Conservation (phyloP, 2,888 invertebrate species). For the Pseudococcus longispinus region DNA sequence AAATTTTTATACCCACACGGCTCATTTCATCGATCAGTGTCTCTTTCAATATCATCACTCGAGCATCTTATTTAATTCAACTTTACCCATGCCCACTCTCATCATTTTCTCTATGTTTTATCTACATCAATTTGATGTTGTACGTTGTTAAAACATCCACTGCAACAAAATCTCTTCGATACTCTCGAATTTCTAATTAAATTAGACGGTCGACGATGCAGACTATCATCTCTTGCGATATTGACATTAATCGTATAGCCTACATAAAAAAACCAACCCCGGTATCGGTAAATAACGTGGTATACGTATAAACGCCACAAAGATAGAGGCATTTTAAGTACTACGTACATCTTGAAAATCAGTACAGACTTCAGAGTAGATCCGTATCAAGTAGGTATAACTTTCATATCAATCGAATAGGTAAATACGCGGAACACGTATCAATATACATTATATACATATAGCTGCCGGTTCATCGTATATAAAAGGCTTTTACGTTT, state of each 20-base stretch:
- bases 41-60: too few relatives aligned
- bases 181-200: slow-evolving; percentile 13
- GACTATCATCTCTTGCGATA: not conserved
- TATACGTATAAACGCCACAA: not conserved
- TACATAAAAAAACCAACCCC: not conserved
- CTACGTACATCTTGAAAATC: not conserved
- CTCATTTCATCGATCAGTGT: too few relatives aligned
- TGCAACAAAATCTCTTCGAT: not conserved
- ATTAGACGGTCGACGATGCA: not conserved
- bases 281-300: not conserved
- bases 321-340: slow-evolving; percentile 24
- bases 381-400: not conserved
- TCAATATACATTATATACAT: not conserved
- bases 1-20: too few relatives aligned
- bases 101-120: too few relatives aligned
- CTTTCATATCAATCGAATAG: slow-evolving; percentile 9
- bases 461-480: not conserved
- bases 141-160: not conserved
- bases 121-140: too few relatives aligned
- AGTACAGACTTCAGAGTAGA: not conserved
- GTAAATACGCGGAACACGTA: not conserved
- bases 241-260: not conserved
- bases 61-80: too few relatives aligned
- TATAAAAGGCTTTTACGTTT: slow-evolving; percentile 31
- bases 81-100: too few relatives aligned